A percentile compares a stretch with the other conserved stretches of the same genome.
phyloP scores from a whole-genome alignment of 2,888 invertebrate species.

The Hololepta plana region DNA sequence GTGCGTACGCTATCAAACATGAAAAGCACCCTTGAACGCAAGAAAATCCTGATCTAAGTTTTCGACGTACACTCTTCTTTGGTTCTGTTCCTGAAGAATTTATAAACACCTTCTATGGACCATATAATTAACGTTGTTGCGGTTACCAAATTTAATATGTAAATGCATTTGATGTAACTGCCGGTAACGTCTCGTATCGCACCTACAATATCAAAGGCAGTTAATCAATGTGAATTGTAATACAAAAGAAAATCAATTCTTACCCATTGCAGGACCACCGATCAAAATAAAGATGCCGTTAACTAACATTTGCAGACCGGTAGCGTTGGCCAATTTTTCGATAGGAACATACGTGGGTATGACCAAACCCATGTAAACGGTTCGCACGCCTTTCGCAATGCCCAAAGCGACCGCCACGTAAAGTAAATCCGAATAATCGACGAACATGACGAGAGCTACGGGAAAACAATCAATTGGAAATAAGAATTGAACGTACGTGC shows the following conservation, averaged over 20 bases:
- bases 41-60: no score
- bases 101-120: conserved; percentile 36
- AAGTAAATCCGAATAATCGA: conserved; percentile 22
- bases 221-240: no score
- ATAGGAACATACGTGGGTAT: conserved; percentile 50
- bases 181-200: conserved; percentile 40
- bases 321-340: conserved; percentile 45
- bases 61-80: no score
- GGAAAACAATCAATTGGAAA: neutral
- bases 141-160: conserved; percentile 41
- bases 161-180: conserved; percentile 38
- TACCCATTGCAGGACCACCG: conserved; percentile 46
- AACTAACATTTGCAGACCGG: conserved; percentile 49
- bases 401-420: conserved; percentile 40
- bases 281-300: conserved; percentile 42
- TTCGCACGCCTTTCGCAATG: conserved; percentile 47
- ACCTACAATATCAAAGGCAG: conserved; percentile 34
- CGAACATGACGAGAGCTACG: conserved; percentile 24
- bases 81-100: no score
- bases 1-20: no score
- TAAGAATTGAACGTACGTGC: no score
- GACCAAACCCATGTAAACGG: conserved; percentile 49
- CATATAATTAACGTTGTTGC: conserved; percentile 38
- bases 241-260: conserved; percentile 11
- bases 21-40: no score